Evolutionary conservation across 2,113 vertebrate genomes (phyloP), one percentile per base, ranked within the genome.

Genomic region (Melanocharis versteri): DNA sequence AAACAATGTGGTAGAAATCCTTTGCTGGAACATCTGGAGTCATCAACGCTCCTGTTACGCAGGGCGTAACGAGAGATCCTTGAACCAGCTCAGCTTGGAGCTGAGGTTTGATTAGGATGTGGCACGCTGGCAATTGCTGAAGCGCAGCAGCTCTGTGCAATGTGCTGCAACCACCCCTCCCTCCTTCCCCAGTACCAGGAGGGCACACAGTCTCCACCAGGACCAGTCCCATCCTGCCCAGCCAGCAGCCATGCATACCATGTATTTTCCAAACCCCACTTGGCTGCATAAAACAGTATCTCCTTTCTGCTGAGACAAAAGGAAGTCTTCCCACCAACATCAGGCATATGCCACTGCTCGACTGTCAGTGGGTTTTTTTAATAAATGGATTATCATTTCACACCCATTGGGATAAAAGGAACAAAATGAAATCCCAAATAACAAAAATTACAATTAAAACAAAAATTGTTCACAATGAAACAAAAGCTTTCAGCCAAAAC

Each of bases 21-120:
- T 96, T 93, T 83, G 62, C 93, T 85, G 87, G 66, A 94, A 82
- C 70, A 93, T 79, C 81, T 91, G 89, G 91, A 91, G 66, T 54
- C 6, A 8, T 57, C 84, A 89, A 45, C 0, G 2, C 30, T 93
- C 78, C 61, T 1, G 10, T 91, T 91, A 91, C 69, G 62, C 28
- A 35, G 85, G 33, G 76, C 3, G 3, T 56, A 75, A 89, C 0
- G 0, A 96, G 77, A 94, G 48, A 82, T 85, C 73, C 91, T 93
- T 85, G 78, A 94, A 87, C 28, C 48, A 53, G 68, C 79, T 57
- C 9, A 0, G 65, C 73, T 64, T 79, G 78, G 89, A 95, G 93
- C 78, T 76, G 87, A 33, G 57, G 77, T 60, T 71, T 93, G 73
- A 84, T 87, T 42, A 93, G 91, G 50, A 84, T n/a, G 69, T 48